Base-by-base conservation (phyloP, 2,797 vertebrate genomes). In the Semotilus atromaculatus region DNA sequence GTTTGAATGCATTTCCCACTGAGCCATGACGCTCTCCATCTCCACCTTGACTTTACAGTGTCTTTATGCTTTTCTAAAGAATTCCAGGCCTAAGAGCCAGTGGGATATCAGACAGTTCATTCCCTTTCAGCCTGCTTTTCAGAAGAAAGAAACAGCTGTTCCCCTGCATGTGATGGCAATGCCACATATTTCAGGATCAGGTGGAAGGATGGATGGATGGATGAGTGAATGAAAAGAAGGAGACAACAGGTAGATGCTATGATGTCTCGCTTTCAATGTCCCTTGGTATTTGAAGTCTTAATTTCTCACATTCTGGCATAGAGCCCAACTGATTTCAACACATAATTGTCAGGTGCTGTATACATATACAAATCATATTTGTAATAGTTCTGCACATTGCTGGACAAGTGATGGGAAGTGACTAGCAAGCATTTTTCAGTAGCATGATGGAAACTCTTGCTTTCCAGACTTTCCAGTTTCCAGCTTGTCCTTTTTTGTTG, bases 71-170 rank as follows among this genome's bases (percentile, higher is more conserved):
- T 66, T 66, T 83, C 75, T 64, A 67, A 73, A 66, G 77, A 62
- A 64, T 55, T 78, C 31, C 21, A 68, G 74, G 40, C 31, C 53
- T 48, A 60, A 76, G 80, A 80, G 55, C 76, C 76, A 75, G 48
- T 83, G 82, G 76, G 85, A 86, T 80, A 55, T 74, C 40, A 78
- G 77, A 75, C 40, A 58, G 26, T 51, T 53, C 81, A 79, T 84
- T 73, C 82, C 81, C 26, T 55, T 74, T 45, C 26, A n/a, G 53
- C 6, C 18, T 14, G 18, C 29, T 80, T 31, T 83, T 43, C 31
- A 23, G 18, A 45, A 79, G 70, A 81, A 87, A 64, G 48, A 29
- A 53, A 83, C 80, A 87, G 74, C 81, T 85, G 80, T 66, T 60
- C 77, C 16, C 67, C 45, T 80, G 72, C 31, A 83, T 82, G 71